Percentiles rank a stretch among this genome's conserved stretches.
Evolutionary conservation across 1,140 invertebrate genomes (phyloP).

Genomic region (Drosophila littoralis): DNA sequence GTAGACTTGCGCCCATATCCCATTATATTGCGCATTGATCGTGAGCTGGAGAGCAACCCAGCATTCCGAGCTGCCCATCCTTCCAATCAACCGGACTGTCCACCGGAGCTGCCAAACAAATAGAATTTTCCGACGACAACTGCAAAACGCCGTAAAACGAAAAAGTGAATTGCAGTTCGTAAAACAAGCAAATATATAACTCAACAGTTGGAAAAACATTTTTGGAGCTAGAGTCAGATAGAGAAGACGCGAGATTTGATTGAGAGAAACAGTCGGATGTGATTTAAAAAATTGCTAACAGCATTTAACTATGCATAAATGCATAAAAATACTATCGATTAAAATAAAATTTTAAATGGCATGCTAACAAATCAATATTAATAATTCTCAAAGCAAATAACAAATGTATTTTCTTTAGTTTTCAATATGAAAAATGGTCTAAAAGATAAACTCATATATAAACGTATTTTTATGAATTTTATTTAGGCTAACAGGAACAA

Average conservation of each 20-base stretch:
- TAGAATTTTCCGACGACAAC: slow-evolving; percentile 84
- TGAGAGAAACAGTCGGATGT: slow-evolving; percentile 78
- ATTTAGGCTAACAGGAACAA: slow-evolving; percentile 77
- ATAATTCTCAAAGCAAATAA: slow-evolving; percentile 39
- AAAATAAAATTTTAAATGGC: slow-evolving; percentile 44
- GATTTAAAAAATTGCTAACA: slow-evolving; percentile 80
- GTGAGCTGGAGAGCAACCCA: slow-evolving; percentile 93
- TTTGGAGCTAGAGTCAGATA: slow-evolving; percentile 20
- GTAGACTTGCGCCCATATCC: slow-evolving; percentile 96
- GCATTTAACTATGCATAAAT: slow-evolving; percentile 81
- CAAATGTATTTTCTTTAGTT: slow-evolving; percentile 55
- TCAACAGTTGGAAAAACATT: slow-evolving; percentile 23
- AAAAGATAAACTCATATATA: slow-evolving; percentile 73
- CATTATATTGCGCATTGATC: slow-evolving; percentile 93
- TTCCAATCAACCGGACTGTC: slow-evolving; percentile 95
- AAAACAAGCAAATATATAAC: slow-evolving; percentile 33
- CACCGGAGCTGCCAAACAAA: slow-evolving; percentile 91
- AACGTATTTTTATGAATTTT: slow-evolving; percentile 81
- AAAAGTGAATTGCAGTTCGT: slow-evolving; percentile 83
- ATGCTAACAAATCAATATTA: slow-evolving; percentile 48
- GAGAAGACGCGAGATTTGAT: slow-evolving; percentile 42
- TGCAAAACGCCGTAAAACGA: slow-evolving; percentile 83
- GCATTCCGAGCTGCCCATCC: slow-evolving; percentile 95
- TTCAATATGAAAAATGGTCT: slow-evolving; percentile 76
- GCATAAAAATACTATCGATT: slow-evolving; percentile 76